phyloP scores from a whole-genome alignment of 2,888 invertebrate genomes.

The Eustalomyia histrio region DNA sequence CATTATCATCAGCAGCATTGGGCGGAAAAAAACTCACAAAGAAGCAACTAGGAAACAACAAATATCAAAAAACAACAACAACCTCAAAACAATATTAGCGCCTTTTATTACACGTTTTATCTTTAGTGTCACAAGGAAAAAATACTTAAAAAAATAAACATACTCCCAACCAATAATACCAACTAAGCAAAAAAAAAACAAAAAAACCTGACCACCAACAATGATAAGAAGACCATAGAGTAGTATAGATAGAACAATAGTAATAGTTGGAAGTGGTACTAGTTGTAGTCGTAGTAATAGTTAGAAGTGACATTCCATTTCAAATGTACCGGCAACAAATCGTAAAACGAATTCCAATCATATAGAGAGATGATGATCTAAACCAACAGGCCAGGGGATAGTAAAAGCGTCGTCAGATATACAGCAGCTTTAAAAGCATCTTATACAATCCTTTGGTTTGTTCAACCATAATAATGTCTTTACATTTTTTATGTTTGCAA shows the following conservation, averaged over 20 bases:
- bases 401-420: background rate
- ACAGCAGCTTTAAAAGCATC: constrained; percentile 32
- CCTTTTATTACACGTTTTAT: constrained; percentile 60
- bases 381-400: constrained; percentile 25
- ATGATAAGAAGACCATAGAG: constrained; percentile 22
- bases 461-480: constrained; percentile 58
- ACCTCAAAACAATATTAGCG: constrained; percentile 52
- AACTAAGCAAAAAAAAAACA: constrained; percentile 13
- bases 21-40: background rate
- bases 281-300: background rate
- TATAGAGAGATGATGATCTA: constrained; percentile 38
- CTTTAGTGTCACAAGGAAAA: constrained; percentile 43
- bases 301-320: constrained; percentile 53
- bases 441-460: constrained; percentile 15
- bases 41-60: background rate
- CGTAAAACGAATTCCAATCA: constrained; percentile 60
- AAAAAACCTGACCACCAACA: constrained; percentile 59
- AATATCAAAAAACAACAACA: background rate
- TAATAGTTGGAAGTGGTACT: background rate
- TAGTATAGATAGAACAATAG: background rate
- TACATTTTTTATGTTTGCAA: constrained; percentile 35
- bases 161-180: background rate
- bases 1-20: background rate
- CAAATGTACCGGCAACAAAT: constrained; percentile 46
- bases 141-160: constrained; percentile 12